phyloP scores from a whole-genome alignment of 2,888 invertebrate species.

The Euzetes globulus region DNA sequence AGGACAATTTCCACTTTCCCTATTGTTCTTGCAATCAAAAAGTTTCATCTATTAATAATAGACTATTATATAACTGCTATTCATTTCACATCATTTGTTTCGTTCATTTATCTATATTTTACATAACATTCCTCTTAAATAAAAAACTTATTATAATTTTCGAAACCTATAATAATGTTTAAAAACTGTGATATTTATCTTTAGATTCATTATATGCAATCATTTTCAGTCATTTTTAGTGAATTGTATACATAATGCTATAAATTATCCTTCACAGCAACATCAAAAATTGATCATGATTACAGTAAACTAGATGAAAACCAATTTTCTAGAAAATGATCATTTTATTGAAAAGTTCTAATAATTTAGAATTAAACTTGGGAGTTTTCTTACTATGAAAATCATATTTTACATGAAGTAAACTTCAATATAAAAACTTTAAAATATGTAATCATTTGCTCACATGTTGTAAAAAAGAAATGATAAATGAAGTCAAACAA shows the following conservation, averaged over 20 bases:
- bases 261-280: too few relatives aligned
- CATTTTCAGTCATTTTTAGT: neutral
- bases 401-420: too few relatives aligned
- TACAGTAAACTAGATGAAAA: too few relatives aligned
- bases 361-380: too few relatives aligned
- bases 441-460: too few relatives aligned
- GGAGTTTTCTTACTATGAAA: too few relatives aligned
- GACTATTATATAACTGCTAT: neutral
- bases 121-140: neutral
- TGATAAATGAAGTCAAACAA: constrained; percentile 11
- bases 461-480: too few relatives aligned
- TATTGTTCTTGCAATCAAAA: neutral
- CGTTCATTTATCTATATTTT: neutral
- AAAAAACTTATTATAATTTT: neutral
- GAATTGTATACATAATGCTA: too few relatives aligned
- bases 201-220: neutral
- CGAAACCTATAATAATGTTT: neutral
- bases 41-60: neutral
- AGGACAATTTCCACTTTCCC: neutral
- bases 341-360: too few relatives aligned
- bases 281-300: too few relatives aligned
- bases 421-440: too few relatives aligned
- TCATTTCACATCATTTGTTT: neutral
- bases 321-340: too few relatives aligned
- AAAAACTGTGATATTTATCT: neutral